These are phyloP conservation scores for Ischnus inquisitorius DNA, from an alignment of 2,888 invertebrate genomes.

Conservation along the genomic window DNA sequence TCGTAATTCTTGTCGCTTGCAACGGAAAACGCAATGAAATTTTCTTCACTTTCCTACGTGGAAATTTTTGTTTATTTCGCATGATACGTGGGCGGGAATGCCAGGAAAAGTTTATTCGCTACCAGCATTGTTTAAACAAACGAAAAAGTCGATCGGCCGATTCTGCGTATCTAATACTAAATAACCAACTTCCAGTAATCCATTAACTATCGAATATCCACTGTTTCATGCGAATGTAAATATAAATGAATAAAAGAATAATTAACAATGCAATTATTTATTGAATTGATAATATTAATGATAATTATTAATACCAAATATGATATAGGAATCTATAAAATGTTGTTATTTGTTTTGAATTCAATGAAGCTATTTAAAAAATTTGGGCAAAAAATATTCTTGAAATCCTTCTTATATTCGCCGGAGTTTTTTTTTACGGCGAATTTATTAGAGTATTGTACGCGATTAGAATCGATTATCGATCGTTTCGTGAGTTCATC, in stretches of 20 bases:
- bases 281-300: too few species aligned
- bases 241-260: too few species aligned
- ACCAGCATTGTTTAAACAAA: too few species aligned
- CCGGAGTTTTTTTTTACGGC: background rate
- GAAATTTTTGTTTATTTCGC: background rate
- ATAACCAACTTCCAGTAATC: background rate
- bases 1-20: slow-evolving; percentile 19
- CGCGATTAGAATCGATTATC: background rate
- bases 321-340: too few species aligned
- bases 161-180: too few species aligned
- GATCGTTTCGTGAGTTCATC: background rate
- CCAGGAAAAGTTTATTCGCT: too few species aligned
- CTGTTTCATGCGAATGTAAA: background rate
- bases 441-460: background rate
- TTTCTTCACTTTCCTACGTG: background rate
- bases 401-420: background rate
- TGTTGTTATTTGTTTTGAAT: too few species aligned
- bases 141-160: too few species aligned
- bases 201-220: background rate
- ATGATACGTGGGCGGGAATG: background rate
- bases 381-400: background rate
- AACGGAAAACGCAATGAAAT: slow-evolving; percentile 1
- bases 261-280: too few species aligned
- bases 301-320: too few species aligned
- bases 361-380: too few species aligned